These are phyloP conservation scores for Nymphalis polychloros DNA, from an alignment of 2,888 invertebrate genomes.

Conservation along the genomic window DNA sequence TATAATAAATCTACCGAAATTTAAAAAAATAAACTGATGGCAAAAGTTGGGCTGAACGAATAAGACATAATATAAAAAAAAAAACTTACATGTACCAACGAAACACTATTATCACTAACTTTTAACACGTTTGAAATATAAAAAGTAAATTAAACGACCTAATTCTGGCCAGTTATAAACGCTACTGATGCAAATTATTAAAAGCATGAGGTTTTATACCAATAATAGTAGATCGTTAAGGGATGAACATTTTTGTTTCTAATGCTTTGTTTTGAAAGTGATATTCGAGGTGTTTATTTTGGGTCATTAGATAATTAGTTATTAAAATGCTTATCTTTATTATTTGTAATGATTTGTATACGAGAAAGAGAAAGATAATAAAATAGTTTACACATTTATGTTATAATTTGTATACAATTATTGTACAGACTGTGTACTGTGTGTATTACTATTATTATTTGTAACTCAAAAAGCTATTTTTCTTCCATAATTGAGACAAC, in stretches of 20 bases:
- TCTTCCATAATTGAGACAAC: too few species aligned
- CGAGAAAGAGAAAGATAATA: background rate
- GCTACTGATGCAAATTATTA: constrained; percentile 11
- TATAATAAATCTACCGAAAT: too few species aligned
- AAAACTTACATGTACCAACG: background rate
- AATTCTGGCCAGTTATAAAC: background rate
- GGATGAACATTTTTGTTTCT: constrained; percentile 25
- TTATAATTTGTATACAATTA: too few species aligned
- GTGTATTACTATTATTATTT: too few species aligned
- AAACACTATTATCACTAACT: background rate
- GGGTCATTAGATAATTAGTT: constrained; percentile 27
- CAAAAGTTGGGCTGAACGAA: too few species aligned
- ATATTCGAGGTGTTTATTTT: constrained; percentile 2
- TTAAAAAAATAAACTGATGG: too few species aligned
- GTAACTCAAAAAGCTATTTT: too few species aligned
- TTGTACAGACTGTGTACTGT: too few species aligned
- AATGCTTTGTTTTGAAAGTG: constrained; percentile 37
- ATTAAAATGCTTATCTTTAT: background rate
- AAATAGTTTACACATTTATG: too few species aligned
- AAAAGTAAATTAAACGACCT: background rate
- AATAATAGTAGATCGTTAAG: constrained; percentile 23
- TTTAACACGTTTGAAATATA: background rate
- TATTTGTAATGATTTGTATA: background rate
- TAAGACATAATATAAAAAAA: background rate
- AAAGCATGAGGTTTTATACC: constrained; percentile 25